phyloP scores from a whole-genome alignment of 1,140 invertebrate species.

The Achroia grisella region DNA sequence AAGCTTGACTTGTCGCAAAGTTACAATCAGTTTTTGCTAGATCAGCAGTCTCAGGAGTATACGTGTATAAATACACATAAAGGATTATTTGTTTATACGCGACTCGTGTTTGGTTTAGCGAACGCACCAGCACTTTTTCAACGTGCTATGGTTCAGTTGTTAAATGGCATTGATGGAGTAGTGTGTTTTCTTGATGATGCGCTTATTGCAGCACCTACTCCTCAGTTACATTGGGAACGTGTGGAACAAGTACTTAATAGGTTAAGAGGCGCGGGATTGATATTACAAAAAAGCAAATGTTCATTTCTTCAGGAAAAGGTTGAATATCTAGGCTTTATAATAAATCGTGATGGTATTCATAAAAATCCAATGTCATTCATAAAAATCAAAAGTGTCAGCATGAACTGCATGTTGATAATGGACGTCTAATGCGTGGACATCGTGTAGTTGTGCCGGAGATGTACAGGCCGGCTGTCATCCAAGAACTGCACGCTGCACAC shows the following conservation, averaged over 20 bases:
- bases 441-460: no score
- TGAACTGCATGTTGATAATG: no score
- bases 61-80: background rate
- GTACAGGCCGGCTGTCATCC: no score
- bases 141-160: background rate
- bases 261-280: constrained; percentile 8
- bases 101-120: background rate
- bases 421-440: no score
- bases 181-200: constrained; percentile 15
- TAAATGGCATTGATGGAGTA: background rate
- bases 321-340: constrained; percentile 41
- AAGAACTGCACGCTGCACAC: no score
- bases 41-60: background rate
- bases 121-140: constrained; percentile 4
- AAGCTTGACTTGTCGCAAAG: background rate
- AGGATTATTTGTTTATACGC: constrained; percentile 3
- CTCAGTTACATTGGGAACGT: constrained; percentile 13
- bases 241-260: constrained; percentile 14
- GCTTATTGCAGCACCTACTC: constrained; percentile 12
- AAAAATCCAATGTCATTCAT: constrained; percentile 26
- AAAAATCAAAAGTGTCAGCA: no score
- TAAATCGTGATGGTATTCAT: constrained; percentile 38
- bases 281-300: constrained; percentile 18
- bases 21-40: background rate
- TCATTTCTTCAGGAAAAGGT: constrained; percentile 19